Evolutionary conservation across 2,113 vertebrate genomes (phyloP), one percentile per base, ranked within the genome.

Genomic region (Cebus imitator): DNA sequence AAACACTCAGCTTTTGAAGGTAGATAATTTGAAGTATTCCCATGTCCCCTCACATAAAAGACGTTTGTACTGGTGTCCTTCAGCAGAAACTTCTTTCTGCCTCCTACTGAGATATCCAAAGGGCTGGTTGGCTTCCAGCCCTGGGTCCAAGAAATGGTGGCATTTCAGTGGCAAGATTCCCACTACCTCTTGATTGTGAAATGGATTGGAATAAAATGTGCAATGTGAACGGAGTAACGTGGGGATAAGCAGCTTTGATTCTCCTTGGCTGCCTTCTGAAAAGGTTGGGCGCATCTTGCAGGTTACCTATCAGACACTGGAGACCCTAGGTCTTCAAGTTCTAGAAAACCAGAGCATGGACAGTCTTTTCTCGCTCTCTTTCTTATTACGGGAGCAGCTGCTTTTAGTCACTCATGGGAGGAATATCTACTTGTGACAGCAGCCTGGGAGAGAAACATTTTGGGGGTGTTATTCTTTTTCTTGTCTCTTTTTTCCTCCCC

Each of bases 11-110:
- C 95, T 95, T 98, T 97, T 98, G 95, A 98, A 98, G 98, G 90
- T 97, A 97, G 96, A 97, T 97, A 92, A 97, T 97, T 97, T 97
- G 96, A 98, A 97, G 98, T 97, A 97, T 97, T 97, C 94, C 97
- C 98, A 97, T 98, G 98, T 97, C 96, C 94, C 70, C 82, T 87
- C 23, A 11, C 85, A 98, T 98, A 97, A 98, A 98, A 97, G 96
- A 82, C 96, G 0, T 98, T 97, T 98, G 97, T 97, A 64, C 95
- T 96, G 90, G 96, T 95, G 97, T 95, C 96, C 97, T 98, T 97
- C 97, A 93, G 85, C 88, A 94, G 90, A 97, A 96, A 96, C 92
- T 95, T 96, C 94, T 90, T 96, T 95, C 96, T 96, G 95, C 98
- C 97, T 98, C 96, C 97, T 97, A 95, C 97, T 97, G 97, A 97